Conservation (phyloP, 2,888 invertebrate genomes). For the Homarus gammarus region DNA sequence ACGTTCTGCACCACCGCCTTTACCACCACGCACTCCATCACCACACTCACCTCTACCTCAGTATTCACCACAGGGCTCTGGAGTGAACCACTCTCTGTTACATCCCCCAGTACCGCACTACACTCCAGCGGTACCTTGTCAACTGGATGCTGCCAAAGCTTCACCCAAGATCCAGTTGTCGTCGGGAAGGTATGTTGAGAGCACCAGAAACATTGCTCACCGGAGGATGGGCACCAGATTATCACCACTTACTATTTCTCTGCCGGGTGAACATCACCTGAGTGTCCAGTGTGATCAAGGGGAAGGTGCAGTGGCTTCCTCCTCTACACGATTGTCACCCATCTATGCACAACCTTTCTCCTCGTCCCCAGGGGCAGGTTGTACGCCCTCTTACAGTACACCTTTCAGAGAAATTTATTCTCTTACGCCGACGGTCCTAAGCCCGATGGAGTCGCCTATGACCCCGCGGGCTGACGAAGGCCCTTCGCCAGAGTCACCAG, state of each 20-base stretch:
- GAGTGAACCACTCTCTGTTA: background rate
- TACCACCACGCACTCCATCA: background rate
- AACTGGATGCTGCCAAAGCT: background rate
- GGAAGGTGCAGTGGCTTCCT: background rate
- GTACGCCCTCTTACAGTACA: constrained; percentile 32
- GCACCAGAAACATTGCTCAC: constrained; percentile 32
- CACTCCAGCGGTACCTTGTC: background rate
- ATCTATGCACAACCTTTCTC: constrained; percentile 57
- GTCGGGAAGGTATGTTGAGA: background rate
- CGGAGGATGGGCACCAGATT: constrained; percentile 21
- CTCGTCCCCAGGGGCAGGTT: constrained; percentile 5
- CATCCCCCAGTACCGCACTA: background rate
- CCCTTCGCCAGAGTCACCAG: background rate
- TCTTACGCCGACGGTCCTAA: constrained; percentile 49
- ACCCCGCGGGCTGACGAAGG: background rate
- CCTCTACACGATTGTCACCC: constrained; percentile 11
- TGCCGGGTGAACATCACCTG: background rate
- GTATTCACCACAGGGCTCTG: background rate
- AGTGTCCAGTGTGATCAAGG: background rate
- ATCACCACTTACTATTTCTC: constrained; percentile 27
- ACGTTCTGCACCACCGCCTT: background rate
- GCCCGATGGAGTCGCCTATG: constrained; percentile 25
- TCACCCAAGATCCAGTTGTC: background rate
- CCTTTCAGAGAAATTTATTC: constrained; percentile 56
- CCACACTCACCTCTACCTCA: background rate